Base-by-base conservation (phyloP, 1,140 invertebrate genomes). In the Tetragonula clypearis region DNA sequence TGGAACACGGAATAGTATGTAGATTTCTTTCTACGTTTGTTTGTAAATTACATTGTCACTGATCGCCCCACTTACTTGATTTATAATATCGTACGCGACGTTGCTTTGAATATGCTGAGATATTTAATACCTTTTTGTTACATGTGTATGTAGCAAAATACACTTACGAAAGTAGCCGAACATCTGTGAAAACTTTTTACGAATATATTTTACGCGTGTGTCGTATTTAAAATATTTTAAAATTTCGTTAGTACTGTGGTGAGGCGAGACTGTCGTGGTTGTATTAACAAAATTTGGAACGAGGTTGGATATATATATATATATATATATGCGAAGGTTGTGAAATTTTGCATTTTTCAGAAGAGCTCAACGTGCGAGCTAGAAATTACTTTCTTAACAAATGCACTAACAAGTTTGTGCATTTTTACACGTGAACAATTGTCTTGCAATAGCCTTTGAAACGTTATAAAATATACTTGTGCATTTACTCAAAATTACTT, bases 1-100 rank as follows among this genome's bases (percentile, higher is more conserved):
- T 81, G 71, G 84, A 66, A 53, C 84, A 55, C 68, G 74, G 19
- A 62, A 71, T 23, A 8, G 15, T 56, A 58, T 19, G 73, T 58
- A 55, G 26, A 76, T 66, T 60, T 66, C 72, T 41, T 35, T 35
- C 30, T 41, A 35, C 14, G 23, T 55, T 72, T 66, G 49, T 53
- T 26, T 21, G 19, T 55, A 12, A 14, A 14, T 60, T 19, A 9
- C 8, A 60, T 53, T 53, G 17, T 3, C 26, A 58, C n/a, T 35
- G 69, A 56, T 69, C 17, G 82, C 56, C 60, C 55, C 15, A 60
- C 58, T 78, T 76, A 15, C 49, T 19, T 14, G 26, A 53, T 82
- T 82, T 65, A 11, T n/a, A 26, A 21, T 35, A 17, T 53, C 26
- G 12, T 26, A 26, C 23, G 49, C 4, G 35, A 77, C 26, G n/a